Conservation (phyloP, 1,140 invertebrate species). For the Aethina tumida region DNA sequence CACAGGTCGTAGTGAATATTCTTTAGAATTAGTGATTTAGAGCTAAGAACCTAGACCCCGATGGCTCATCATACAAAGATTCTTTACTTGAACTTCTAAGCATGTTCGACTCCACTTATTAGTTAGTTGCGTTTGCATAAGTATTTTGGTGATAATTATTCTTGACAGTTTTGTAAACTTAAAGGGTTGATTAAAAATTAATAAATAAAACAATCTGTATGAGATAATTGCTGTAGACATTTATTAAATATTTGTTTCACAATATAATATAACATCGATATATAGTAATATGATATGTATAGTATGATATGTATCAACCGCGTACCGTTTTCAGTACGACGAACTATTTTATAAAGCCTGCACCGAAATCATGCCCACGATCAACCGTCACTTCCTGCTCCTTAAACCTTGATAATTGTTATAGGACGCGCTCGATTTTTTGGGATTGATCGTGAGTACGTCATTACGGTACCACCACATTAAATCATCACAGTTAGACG, state of each 20-base stretch:
- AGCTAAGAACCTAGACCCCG: no score
- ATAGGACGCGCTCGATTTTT: not conserved
- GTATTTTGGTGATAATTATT: no score
- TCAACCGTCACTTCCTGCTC: conserved; percentile 3
- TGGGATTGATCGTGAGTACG: conserved; percentile 13
- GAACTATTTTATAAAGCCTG: conserved; percentile 15
- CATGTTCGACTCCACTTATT: no score
- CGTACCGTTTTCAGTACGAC: conserved; percentile 17
- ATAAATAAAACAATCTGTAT: conserved; percentile 6
- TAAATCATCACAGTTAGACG: conserved; percentile 32
- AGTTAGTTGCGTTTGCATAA: no score
- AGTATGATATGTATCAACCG: conserved; percentile 33
- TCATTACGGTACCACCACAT: conserved; percentile 12
- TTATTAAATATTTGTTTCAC: conserved; percentile 32
- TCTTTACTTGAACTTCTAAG: no score
- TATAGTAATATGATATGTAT: conserved; percentile 35
- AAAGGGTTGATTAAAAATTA: no score
- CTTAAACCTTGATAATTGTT: not conserved
- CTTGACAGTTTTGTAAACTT: no score
- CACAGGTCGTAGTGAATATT: no score
- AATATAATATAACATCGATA: conserved; percentile 32
- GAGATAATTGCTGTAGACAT: conserved; percentile 31
- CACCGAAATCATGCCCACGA: conserved; percentile 8
- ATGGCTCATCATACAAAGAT: no score
- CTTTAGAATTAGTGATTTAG: no score